These are phyloP conservation scores for Drosophila littoralis DNA, from an alignment of 1,140 invertebrate species.

Conservation along the genomic window DNA sequence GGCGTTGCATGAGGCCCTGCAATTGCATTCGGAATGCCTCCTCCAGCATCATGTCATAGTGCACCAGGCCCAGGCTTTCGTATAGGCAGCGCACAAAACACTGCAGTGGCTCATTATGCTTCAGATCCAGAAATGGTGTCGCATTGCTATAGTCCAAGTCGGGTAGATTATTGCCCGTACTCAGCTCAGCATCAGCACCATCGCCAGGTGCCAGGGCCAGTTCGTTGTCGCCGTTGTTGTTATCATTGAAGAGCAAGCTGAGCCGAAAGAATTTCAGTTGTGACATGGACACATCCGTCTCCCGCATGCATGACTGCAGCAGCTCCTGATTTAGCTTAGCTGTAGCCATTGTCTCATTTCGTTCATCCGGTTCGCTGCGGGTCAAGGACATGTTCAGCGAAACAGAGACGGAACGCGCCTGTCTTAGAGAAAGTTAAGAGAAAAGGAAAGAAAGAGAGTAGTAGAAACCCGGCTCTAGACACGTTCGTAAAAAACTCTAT, in stretches of 20 bases:
- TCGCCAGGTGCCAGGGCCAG: constrained; percentile 23
- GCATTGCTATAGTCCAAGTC: constrained; percentile 53
- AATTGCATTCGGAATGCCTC: constrained; percentile 62
- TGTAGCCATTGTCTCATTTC: constrained; percentile 1
- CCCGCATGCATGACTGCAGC: constrained; percentile 63
- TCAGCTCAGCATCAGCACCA: constrained; percentile 39
- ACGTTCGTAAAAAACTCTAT: neutral
- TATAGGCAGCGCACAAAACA: constrained; percentile 72
- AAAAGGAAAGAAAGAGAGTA: neutral
- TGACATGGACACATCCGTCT: constrained; percentile 72
- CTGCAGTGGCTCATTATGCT: constrained; percentile 65
- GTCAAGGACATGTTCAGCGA: constrained; percentile 74
- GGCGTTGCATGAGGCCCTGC: constrained; percentile 48
- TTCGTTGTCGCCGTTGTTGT: constrained; percentile 50
- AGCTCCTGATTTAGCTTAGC: constrained; percentile 57
- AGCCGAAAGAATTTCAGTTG: constrained; percentile 73
- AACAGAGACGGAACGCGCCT: constrained; percentile 84
- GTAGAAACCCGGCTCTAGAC: neutral
- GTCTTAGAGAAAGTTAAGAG: neutral
- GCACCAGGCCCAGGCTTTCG: constrained; percentile 54
- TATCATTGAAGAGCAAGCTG: constrained; percentile 62
- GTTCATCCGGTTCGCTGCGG: constrained; percentile 48
- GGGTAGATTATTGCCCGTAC: constrained; percentile 31
- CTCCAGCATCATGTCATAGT: constrained; percentile 67
- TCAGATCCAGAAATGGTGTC: constrained; percentile 49